Conservation (phyloP, 2,888 invertebrate genomes). For the Apeira syringaria region DNA sequence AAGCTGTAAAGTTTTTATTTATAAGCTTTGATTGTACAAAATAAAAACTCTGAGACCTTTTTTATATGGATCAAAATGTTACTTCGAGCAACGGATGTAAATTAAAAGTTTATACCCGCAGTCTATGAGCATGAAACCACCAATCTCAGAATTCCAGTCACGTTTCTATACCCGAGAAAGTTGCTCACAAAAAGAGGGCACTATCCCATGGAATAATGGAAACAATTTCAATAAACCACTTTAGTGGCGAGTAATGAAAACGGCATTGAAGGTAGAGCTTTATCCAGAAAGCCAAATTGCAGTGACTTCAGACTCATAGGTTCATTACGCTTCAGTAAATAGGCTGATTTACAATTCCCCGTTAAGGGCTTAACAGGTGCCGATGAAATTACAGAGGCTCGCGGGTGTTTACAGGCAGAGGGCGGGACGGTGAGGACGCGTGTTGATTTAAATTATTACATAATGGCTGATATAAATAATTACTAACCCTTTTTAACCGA, state of each 20-base stretch:
- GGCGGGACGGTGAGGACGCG: no score
- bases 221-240: conserved; percentile 28
- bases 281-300: conserved; percentile 12
- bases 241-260: conserved; percentile 23
- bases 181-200: conserved; percentile 14
- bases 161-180: conserved; percentile 2
- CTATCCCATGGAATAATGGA: conserved; percentile 23
- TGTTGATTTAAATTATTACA: no score
- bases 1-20: no score
- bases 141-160: conserved; percentile 13
- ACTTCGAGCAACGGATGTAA: neutral
- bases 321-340: conserved; percentile 7
- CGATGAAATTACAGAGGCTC: no score
- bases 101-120: neutral
- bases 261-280: conserved; percentile 16
- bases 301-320: conserved; percentile 1
- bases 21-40: no score
- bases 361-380: no score
- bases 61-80: no score
- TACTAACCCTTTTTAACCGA: no score
- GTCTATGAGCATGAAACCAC: conserved; percentile 1
- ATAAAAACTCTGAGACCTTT: no score
- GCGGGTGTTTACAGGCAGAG: no score
- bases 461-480: no score
- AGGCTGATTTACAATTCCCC: no score